Evolutionary conservation across 2,113 vertebrate genomes (phyloP).

Genomic region (Corapipo altera): DNA sequence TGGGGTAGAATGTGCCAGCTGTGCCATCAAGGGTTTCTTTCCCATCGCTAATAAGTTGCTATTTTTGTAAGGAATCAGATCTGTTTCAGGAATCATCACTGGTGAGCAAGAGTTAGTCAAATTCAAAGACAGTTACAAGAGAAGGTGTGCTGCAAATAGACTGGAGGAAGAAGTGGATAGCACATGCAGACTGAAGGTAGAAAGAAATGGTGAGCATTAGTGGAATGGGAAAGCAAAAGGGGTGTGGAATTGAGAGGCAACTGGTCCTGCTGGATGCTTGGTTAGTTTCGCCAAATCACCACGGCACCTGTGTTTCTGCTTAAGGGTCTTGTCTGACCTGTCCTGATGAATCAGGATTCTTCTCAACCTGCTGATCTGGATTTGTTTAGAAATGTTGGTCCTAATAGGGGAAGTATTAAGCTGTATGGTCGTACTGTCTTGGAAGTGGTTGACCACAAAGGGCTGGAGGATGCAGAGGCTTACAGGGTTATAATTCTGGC

Average conservation of each 20-base stretch:
- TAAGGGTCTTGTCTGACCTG: background rate
- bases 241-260: background rate
- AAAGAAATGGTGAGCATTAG: background rate
- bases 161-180: background rate
- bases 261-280: accelerated
- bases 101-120: background rate
- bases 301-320: background rate
- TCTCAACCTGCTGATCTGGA: background rate
- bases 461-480: background rate
- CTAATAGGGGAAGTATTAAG: background rate
- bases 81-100: background rate
- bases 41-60: background rate
- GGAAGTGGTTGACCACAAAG: background rate
- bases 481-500: background rate
- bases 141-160: background rate
- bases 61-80: background rate
- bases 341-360: background rate
- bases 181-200: background rate
- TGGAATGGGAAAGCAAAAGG: background rate
- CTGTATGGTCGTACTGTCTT: background rate
- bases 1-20: background rate
- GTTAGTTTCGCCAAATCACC: background rate
- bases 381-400: background rate
- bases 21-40: background rate
- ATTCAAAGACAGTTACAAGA: background rate